phyloP scores from a whole-genome alignment of 2,797 vertebrate genomes.

The Ambastaia sidthimunki region DNA sequence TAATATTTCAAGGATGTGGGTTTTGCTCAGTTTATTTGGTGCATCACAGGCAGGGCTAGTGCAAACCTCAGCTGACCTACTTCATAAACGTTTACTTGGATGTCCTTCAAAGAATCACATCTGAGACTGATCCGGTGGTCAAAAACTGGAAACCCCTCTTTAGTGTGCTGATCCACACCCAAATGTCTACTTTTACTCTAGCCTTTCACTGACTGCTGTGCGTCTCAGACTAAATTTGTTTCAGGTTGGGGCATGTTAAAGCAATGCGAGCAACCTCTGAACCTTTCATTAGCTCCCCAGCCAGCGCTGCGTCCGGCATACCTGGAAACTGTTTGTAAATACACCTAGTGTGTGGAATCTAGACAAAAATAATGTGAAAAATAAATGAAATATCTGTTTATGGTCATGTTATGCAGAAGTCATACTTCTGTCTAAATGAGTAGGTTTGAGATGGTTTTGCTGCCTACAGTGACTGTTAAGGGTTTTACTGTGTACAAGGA shows the following conservation, averaged over 20 bases:
- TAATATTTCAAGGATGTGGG: constrained; percentile 63
- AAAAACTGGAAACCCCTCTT: constrained; percentile 13
- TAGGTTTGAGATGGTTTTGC: constrained; percentile 21
- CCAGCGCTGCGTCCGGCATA: not conserved
- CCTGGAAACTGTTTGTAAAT: not conserved
- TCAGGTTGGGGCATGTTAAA: not conserved
- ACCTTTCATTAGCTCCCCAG: not conserved
- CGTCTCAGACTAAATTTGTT: not conserved
- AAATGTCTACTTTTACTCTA: not conserved
- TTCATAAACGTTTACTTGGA: constrained; percentile 45
- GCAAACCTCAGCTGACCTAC: constrained; percentile 51
- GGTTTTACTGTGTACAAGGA: not conserved
- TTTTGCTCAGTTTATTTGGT: constrained; percentile 56
- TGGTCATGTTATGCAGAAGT: no score
- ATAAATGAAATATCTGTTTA: no score
- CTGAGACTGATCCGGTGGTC: not conserved
- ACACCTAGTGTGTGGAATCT: not conserved
- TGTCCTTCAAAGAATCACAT: constrained; percentile 11
- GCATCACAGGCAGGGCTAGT: constrained; percentile 42
- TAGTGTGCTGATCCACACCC: not conserved
- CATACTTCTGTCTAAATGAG: not conserved
- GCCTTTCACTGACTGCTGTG: not conserved
- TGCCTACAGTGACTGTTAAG: not conserved
- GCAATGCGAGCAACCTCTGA: not conserved
- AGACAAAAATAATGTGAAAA: no score